Percentiles rank a stretch among this genome's conserved stretches.
These are phyloP conservation scores for Oryzias curvinotus DNA, from an alignment of 2,113 vertebrate species.

Conservation along the genomic window DNA sequence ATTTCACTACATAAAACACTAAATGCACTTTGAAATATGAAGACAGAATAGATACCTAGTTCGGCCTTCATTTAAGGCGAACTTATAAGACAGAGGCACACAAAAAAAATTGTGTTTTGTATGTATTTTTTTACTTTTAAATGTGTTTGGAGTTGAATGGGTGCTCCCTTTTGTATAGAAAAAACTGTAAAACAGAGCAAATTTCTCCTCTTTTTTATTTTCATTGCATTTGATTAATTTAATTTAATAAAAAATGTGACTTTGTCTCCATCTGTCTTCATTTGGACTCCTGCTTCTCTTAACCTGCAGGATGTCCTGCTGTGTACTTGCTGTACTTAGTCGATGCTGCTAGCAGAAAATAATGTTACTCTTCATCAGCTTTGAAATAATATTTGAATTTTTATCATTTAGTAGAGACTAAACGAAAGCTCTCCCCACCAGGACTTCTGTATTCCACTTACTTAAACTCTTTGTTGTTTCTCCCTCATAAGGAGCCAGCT, in stretches of 20 bases:
- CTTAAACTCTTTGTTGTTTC: conserved; percentile 4
- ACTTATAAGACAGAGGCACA: conserved; percentile 36
- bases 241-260: conserved; percentile 24
- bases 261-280: conserved; percentile 33
- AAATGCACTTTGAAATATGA: background rate
- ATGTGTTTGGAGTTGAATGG: conserved; percentile 32
- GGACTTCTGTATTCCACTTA: background rate
- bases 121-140: conserved; percentile 31
- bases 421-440: conserved; percentile 7
- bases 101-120: conserved; percentile 6
- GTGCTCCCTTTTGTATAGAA: conserved; percentile 36
- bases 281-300: conserved; percentile 7
- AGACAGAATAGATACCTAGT: conserved; percentile 13
- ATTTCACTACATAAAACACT: conserved; percentile 13
- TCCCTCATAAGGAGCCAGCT: conserved; percentile 14
- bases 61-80: conserved; percentile 24
- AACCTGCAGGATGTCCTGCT: conserved; percentile 9
- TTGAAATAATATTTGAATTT: background rate
- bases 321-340: conserved; percentile 4
- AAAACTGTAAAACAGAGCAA: conserved; percentile 40
- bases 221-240: conserved; percentile 34
- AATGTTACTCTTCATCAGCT: conserved; percentile 1
- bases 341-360: conserved; percentile 13
- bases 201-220: conserved; percentile 18
- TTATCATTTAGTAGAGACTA: conserved; percentile 4